Percentiles rank a stretch among this genome's conserved stretches.
Evolutionary conservation across 2,888 invertebrate genomes (phyloP).

Genomic region (Leptogaster cylindrica): DNA sequence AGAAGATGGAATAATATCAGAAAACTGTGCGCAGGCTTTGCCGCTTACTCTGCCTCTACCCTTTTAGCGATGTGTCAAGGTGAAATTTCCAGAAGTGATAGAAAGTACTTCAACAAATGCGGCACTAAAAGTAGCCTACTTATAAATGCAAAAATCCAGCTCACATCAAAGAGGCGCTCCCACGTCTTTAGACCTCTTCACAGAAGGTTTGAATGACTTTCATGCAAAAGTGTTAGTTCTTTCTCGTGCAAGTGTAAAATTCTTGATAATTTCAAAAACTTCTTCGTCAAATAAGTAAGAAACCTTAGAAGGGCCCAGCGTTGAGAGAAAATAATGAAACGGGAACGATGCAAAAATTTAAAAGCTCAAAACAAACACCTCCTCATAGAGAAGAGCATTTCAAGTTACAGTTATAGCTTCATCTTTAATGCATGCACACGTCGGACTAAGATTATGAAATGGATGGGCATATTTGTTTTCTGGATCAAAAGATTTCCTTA

Average conservation of each 20-base stretch:
- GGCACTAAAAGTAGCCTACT: constrained; percentile 26
- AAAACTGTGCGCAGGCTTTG: neutral
- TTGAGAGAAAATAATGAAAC: neutral
- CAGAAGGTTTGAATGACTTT: constrained; percentile 21
- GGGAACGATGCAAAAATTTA: constrained; percentile 23
- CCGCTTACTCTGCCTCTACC: neutral
- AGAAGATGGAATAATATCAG: neutral
- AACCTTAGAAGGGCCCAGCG: too few relatives aligned
- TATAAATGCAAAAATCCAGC: constrained; percentile 29
- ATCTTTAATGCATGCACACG: constrained; percentile 6
- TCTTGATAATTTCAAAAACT: constrained; percentile 25
- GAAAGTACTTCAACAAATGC: neutral
- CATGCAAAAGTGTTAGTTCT: constrained; percentile 28
- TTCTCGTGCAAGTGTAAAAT: constrained; percentile 26
- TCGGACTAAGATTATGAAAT: constrained; percentile 22
- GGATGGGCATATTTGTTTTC: constrained; percentile 18
- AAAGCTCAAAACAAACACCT: constrained; percentile 24
- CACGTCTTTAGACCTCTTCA: constrained; percentile 24
- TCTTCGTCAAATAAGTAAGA: constrained; percentile 26
- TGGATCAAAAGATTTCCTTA: constrained; percentile 41
- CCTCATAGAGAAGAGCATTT: too few relatives aligned
- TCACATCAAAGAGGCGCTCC: constrained; percentile 28
- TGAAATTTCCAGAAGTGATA: neutral
- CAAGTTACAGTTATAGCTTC: constrained; percentile 28
- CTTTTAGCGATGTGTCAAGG: neutral